phyloP scores from a whole-genome alignment of 2,888 invertebrate genomes.

The Acanthosepion lycidas region DNA sequence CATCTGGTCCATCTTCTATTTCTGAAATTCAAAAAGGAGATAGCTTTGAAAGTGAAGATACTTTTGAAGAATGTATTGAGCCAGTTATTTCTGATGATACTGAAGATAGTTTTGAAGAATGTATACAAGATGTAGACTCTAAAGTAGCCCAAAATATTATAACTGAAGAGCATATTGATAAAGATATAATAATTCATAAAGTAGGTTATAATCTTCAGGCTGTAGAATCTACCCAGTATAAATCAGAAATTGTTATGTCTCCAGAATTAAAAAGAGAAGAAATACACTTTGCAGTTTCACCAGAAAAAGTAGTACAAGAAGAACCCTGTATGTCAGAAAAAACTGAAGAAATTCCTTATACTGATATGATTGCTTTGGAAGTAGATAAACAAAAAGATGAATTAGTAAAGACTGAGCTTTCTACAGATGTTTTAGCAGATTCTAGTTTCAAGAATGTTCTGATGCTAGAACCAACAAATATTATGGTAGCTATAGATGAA shows the following conservation, averaged over 20 bases:
- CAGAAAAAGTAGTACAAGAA: slow-evolving; percentile 44
- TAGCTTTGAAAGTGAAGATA: slow-evolving; percentile 45
- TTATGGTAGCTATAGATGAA: slow-evolving; percentile 23
- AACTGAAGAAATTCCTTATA: background rate
- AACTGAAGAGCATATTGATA: background rate
- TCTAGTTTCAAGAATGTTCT: slow-evolving; percentile 37
- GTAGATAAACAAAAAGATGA: slow-evolving; percentile 37
- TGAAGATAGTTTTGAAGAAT: slow-evolving; percentile 44
- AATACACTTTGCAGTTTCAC: slow-evolving; percentile 24
- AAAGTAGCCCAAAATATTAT: background rate
- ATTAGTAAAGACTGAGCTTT: slow-evolving; percentile 2
- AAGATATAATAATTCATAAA: background rate
- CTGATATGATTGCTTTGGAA: background rate
- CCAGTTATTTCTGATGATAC: background rate
- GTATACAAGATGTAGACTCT: slow-evolving; percentile 23
- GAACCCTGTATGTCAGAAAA: slow-evolving; percentile 43
- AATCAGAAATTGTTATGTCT: slow-evolving; percentile 40
- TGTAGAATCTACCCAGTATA: background rate
- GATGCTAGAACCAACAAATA: slow-evolving; percentile 41
- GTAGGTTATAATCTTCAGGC: background rate
- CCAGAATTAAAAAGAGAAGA: slow-evolving; percentile 37
- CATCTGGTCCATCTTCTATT: slow-evolving; percentile 39
- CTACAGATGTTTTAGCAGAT: slow-evolving; percentile 35
- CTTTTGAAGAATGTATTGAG: slow-evolving; percentile 42
- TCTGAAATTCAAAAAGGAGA: slow-evolving; percentile 40